A percentile compares a stretch with the other conserved stretches of the same genome.
These are phyloP conservation scores for Pavo muticus DNA, from an alignment of 2,113 vertebrate species.

Conservation along the genomic window DNA sequence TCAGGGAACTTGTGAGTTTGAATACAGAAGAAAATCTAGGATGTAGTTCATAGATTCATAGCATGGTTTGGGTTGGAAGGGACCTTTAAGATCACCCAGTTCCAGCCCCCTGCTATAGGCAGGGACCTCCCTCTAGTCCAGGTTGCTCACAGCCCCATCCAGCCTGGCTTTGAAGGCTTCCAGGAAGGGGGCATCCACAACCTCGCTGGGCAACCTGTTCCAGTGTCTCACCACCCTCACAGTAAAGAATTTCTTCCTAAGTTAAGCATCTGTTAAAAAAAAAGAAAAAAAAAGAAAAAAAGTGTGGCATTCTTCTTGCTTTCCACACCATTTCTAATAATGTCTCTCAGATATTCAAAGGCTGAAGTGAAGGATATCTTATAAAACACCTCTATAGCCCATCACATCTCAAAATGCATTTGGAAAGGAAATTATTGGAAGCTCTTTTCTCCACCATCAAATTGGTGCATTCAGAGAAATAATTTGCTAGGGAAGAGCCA, in stretches of 20 bases:
- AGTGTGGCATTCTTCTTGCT: rapidly evolving
- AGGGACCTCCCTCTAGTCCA: no score
- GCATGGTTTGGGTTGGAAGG: no score
- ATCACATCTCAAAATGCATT: not conserved
- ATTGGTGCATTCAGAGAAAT: not conserved
- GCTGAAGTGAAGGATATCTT: rapidly evolving
- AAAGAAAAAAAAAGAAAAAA: not conserved
- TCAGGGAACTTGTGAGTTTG: not conserved
- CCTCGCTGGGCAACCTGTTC: no score
- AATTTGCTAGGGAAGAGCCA: not conserved
- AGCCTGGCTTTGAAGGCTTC: no score
- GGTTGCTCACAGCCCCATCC: no score
- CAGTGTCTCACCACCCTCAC: no score
- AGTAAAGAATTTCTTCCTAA: no score
- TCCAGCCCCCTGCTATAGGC: no score
- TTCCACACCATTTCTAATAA: not conserved
- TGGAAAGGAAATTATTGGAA: not conserved
- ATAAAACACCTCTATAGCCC: not conserved
- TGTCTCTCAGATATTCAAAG: rapidly evolving
- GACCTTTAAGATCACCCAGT: no score
- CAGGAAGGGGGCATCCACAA: no score
- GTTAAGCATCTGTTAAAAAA: not conserved
- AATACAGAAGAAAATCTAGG: not conserved
- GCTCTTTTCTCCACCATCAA: not conserved
- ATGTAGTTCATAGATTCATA: not conserved